These are phyloP conservation scores for Digitonthophagus gazella DNA, from an alignment of 2,888 invertebrate species.

Conservation along the genomic window DNA sequence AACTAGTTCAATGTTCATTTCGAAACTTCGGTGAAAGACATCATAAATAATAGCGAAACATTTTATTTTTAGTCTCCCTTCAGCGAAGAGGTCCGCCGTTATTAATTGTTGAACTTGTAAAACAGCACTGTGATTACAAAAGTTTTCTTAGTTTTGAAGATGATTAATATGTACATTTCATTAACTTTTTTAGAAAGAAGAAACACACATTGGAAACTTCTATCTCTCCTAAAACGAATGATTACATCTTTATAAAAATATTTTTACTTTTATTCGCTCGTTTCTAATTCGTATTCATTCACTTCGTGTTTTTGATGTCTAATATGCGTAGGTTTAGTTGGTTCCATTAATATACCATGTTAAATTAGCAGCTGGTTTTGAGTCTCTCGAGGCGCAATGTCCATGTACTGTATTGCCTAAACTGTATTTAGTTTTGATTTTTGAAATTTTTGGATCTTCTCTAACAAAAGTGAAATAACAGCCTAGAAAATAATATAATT, in stretches of 20 bases:
- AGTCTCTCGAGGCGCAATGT: slow-evolving; percentile 57
- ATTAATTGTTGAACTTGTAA: slow-evolving; percentile 44
- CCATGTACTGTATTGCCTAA: slow-evolving; percentile 56
- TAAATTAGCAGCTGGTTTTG: slow-evolving; percentile 59
- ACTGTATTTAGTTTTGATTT: slow-evolving; percentile 55
- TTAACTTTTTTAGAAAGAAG: too few species aligned
- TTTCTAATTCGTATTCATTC: slow-evolving; percentile 29
- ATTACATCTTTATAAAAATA: too few species aligned
- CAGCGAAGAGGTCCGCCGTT: slow-evolving; percentile 41
- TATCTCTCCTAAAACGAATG: too few species aligned
- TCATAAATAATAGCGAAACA: slow-evolving; percentile 66
- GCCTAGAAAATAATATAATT: slow-evolving; percentile 45
- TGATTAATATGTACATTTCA: too few species aligned
- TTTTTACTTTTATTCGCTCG: slow-evolving; percentile 26
- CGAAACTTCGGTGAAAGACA: slow-evolving; percentile 66
- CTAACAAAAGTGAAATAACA: slow-evolving; percentile 55
- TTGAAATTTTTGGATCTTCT: slow-evolving; percentile 55
- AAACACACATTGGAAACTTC: too few species aligned
- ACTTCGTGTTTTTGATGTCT: slow-evolving; percentile 32
- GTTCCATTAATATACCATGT: slow-evolving; percentile 60
- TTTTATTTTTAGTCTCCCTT: slow-evolving; percentile 54
- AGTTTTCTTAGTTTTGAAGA: neutral
- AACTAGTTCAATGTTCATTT: slow-evolving; percentile 64
- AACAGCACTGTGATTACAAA: slow-evolving; percentile 41
- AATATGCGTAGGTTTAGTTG: slow-evolving; percentile 41